Evolutionary conservation across 2,113 vertebrate genomes (phyloP), one percentile per base, ranked within the genome.

Genomic region (Xenopus borealis): DNA sequence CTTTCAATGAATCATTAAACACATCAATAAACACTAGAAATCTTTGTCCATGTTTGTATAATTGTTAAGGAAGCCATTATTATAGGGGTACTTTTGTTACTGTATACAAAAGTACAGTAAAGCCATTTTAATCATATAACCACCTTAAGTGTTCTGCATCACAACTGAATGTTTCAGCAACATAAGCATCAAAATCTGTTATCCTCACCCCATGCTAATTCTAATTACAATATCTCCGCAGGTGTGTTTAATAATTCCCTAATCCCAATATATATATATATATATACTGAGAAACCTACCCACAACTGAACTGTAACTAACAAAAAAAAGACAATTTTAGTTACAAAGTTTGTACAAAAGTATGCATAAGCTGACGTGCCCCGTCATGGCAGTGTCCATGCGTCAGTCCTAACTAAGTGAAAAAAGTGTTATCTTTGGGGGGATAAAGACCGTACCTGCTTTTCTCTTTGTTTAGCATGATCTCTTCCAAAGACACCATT

Each of bases 1-100:
- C 80, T 82, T 88, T 89, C 88, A 90, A 88, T 91, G 89, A 90
- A 91, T 91, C 89, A 91, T 90, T 92, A 88, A 85, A 87, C 75
- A 91, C 90, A 92, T 92, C 90, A 86, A 81, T 90, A 84, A 84
- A 88, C 80, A 78, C 86, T 82, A 82, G 81, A 75, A 82, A 84
- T 82, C 82, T 79, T 64, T 82, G 80, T 81, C 80, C 80, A 64
- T 78, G 80, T 71, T 72, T 82, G 82, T 86, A 90, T 83, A 82
- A 84, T 71, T 79, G 78, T 83, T 81, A 81, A 77, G 78, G 64
- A 82, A 83, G 78, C 45, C 75, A 76, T 79, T 78, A 80, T 58
- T 53, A 72, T 72, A 81, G 81, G 70, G 23, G 80, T 69, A 81
- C 84, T 77, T 69, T 52, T 66, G 85, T 86, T 84, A n/a, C n/a